Conservation (phyloP, 2,797 vertebrate genomes). For the Staurois parvus region DNA sequence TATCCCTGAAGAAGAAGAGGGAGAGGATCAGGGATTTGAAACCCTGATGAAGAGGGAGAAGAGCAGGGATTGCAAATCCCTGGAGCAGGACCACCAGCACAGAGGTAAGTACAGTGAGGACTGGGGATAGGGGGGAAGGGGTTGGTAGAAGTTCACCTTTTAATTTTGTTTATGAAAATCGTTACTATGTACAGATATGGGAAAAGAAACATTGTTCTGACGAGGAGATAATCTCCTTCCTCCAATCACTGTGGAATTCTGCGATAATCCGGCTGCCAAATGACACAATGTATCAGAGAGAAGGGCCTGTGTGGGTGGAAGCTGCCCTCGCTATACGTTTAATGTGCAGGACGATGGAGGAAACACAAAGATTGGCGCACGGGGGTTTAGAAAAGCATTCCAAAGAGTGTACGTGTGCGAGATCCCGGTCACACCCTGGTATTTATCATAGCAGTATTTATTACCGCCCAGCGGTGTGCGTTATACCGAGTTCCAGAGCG, state of each 20-base stretch:
- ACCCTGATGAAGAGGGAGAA: too few species aligned
- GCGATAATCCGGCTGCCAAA: constrained; percentile 4
- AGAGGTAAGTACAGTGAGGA: too few species aligned
- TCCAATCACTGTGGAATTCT: not conserved
- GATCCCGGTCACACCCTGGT: not conserved
- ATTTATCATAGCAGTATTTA: constrained; percentile 6
- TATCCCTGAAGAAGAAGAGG: too few species aligned
- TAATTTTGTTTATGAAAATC: too few species aligned
- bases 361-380: not conserved
- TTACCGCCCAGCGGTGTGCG: not conserved
- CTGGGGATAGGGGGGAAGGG: too few species aligned
- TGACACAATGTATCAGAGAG: not conserved
- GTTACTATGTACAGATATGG: too few species aligned
- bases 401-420: not conserved
- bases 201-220: not conserved
- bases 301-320: constrained; percentile 9
- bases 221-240: constrained; percentile 6
- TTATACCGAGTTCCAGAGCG: too few species aligned
- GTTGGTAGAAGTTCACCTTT: too few species aligned
- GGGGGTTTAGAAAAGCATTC: constrained; percentile 30
- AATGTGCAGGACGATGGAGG: not conserved
- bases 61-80: too few species aligned
- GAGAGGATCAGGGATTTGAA: too few species aligned
- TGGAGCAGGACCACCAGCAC: too few species aligned
- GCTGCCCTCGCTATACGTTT: not conserved